These are phyloP conservation scores for Drosophila fulvimacula DNA, from an alignment of 2,888 invertebrate genomes.

Conservation along the genomic window DNA sequence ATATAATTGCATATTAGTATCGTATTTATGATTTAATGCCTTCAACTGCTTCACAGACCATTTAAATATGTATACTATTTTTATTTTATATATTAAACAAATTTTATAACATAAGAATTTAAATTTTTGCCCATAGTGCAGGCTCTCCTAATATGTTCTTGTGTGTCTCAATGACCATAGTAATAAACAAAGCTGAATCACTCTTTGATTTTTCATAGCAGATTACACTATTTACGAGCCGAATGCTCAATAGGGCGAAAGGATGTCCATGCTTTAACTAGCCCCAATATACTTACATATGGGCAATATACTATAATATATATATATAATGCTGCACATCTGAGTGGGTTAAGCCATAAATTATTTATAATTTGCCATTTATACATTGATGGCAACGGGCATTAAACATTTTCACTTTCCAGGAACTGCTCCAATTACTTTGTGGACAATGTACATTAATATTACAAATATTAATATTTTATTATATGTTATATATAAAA, in stretches of 20 bases:
- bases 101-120: too few relatives aligned
- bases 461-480: background rate
- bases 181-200: constrained; percentile 12
- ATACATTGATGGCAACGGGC: background rate
- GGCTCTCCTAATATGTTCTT: background rate
- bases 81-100: too few relatives aligned
- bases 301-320: background rate
- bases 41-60: too few relatives aligned
- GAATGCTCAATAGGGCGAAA: constrained; percentile 7
- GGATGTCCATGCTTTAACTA: background rate
- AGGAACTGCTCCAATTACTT: background rate
- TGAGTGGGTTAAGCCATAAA: background rate
- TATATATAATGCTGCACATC: background rate
- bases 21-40: too few relatives aligned
- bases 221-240: constrained; percentile 2
- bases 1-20: too few relatives aligned
- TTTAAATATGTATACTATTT: too few relatives aligned
- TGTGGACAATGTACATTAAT: background rate
- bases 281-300: background rate
- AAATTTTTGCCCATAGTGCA: background rate
- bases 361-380: background rate
- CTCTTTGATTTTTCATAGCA: constrained; percentile 15
- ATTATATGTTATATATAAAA: background rate
- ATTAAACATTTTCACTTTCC: too few relatives aligned
- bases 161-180: background rate